Base-by-base conservation (phyloP, 2,113 vertebrate genomes). In the Coryphaenoides rupestris region DNA sequence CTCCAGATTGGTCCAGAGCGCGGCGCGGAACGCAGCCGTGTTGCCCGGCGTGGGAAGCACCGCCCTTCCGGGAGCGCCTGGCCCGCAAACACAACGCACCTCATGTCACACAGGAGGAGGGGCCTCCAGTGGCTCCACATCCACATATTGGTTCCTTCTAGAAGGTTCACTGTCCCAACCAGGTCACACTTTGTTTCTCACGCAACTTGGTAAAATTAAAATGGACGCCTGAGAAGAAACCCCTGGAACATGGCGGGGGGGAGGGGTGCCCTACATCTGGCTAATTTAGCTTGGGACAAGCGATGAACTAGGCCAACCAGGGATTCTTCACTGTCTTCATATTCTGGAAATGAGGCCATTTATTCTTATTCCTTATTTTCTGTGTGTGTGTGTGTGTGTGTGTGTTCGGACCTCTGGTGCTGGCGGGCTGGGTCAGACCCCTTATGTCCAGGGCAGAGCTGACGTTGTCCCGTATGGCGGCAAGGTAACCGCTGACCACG, bases 1-100 rank as follows among this genome's bases (percentile, higher is more conserved):
- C 83, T 99, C 97, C 89, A 99, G 91, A 79, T 95, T 98, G 64
- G 96, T 99, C 97, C 97, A 99, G 4, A 99, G 92, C 17, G 95
- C 92, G 60, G 97, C 96, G 57, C 97, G 92, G 76, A 98, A 99
- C 19, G 93, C 94, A 28, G 96, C 95, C 0, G 93, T 95, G 79
- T 93, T 95, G 46, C 96, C 97, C 59, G 96, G 95, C 10, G 93
- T 92, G 28, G 95, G 96, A 90, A 98, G 93, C 21, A 93, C 86
- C n/a, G 95, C 95, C 84, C 97, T 88, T 16, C 96, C 97, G 19
- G 97, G 97, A 5, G 93, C 93, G 28, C 94, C 94, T 96, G 70
- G 13, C n/a, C n/a, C n/a, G n/a, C n/a, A n/a, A n/a, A n/a, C n/a
- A 19, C 33, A 40, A 40, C 5, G 6, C 33, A 40, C 33, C 33